phyloP scores from a whole-genome alignment of 2,797 vertebrate species.

The Cynopterus sphinx region DNA sequence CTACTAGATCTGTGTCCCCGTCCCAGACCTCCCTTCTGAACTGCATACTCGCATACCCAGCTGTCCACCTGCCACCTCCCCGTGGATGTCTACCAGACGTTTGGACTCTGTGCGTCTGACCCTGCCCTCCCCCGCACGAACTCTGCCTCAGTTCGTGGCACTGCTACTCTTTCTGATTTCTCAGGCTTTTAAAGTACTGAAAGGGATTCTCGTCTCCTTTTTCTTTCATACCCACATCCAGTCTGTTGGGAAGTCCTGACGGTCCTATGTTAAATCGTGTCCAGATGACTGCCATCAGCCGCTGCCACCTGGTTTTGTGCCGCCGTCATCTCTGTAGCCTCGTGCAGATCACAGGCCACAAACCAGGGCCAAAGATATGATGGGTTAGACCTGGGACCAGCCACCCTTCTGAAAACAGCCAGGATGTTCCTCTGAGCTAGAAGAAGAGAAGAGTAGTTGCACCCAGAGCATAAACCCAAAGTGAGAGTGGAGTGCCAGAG shows the following conservation, averaged over 20 bases:
- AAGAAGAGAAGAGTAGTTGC: neutral
- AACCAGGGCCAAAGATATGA: neutral
- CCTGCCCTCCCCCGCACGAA: neutral
- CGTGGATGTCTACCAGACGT: neutral
- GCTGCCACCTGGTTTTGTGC: neutral
- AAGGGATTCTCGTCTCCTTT: neutral
- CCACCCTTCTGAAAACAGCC: neutral
- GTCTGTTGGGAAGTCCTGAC: neutral
- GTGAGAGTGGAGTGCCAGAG: neutral
- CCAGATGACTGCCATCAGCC: neutral
- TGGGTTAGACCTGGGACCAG: neutral
- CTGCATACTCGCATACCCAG: neutral
- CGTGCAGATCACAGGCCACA: neutral
- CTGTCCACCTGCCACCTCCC: neutral
- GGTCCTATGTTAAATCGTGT: neutral
- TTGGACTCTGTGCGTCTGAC: neutral
- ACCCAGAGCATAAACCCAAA: neutral
- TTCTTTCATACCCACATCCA: neutral
- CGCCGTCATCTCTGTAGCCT: neutral
- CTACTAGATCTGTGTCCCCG: neutral
- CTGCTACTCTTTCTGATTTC: neutral
- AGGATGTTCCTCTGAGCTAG: neutral
- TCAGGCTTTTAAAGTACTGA: neutral
- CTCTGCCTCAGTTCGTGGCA: neutral
- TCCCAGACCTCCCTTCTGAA: neutral